Evolutionary conservation across 2,113 vertebrate genomes (phyloP).

Genomic region (Recurvirostra avosetta): DNA sequence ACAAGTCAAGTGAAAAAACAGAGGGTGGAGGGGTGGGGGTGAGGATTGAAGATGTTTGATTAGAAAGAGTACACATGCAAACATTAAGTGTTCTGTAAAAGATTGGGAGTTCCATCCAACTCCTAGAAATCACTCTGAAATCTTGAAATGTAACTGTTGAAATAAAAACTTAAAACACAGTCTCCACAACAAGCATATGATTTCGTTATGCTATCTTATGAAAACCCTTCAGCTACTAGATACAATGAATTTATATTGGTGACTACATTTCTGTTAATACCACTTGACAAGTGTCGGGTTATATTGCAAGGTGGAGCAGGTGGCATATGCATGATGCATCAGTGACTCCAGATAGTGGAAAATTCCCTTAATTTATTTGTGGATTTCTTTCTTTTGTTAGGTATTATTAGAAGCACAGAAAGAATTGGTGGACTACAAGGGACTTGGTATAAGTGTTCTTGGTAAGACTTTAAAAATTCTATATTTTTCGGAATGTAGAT

Average conservation of each 20-base stretch:
- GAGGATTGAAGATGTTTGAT: not conserved
- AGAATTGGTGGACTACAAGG: conserved; percentile 86
- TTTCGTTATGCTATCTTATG: not conserved
- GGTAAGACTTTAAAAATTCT: conserved; percentile 76
- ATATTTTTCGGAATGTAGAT: not conserved
- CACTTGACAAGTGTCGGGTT: not conserved
- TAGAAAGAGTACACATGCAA: not conserved
- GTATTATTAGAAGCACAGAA: conserved; percentile 90
- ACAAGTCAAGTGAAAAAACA: not conserved
- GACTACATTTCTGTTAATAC: not conserved
- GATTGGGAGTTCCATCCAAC: not conserved
- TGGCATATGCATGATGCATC: not conserved
- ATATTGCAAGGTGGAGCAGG: not conserved
- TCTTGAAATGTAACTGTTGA: not conserved
- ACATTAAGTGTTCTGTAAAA: not conserved
- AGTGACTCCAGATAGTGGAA: not conserved
- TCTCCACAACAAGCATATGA: not conserved
- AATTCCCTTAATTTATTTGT: not conserved
- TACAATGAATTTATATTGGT: not conserved
- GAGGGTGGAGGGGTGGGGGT: not conserved
- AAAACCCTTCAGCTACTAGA: not conserved
- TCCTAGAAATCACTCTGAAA: not conserved
- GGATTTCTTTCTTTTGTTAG: conserved; percentile 66
- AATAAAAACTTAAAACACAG: not conserved
- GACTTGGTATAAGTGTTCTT: conserved; percentile 91